These are phyloP conservation scores for Caenorhabditis uteleia DNA, from an alignment of 2,888 invertebrate species.

Conservation along the genomic window DNA sequence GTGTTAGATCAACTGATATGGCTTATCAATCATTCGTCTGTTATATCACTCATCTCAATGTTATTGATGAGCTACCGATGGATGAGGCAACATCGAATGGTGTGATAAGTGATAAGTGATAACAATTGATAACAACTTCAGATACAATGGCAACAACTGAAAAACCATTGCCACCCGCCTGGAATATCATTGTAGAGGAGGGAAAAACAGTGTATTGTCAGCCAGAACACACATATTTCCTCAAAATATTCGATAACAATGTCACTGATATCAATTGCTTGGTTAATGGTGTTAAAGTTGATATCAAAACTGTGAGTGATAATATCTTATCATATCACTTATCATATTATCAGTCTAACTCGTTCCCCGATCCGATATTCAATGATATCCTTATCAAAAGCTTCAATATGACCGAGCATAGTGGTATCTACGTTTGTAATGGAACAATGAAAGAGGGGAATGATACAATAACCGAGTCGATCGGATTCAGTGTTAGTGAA, in stretches of 20 bases:
- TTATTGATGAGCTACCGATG: conserved; percentile 19
- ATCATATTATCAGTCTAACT: conserved; percentile 19
- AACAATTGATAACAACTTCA: too few relatives aligned
- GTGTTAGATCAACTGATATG: conserved; percentile 23
- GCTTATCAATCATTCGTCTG: conserved; percentile 37
- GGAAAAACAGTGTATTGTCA: conserved; percentile 23
- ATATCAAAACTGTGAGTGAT: conserved; percentile 24
- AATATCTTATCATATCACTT: background rate
- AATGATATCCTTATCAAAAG: conserved; percentile 27
- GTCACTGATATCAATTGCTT: conserved; percentile 25
- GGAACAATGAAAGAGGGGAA: conserved; percentile 22
- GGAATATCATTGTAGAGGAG: conserved; percentile 26
- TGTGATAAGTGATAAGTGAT: background rate
- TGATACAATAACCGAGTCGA: conserved; percentile 15
- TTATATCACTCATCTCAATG: conserved; percentile 22
- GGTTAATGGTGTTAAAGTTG: conserved; percentile 23
- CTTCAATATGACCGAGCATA: conserved; percentile 32
- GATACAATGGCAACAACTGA: too few relatives aligned
- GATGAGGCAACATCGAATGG: conserved; percentile 7
- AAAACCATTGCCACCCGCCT: conserved; percentile 16
- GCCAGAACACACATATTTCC: conserved; percentile 25
- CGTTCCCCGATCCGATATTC: conserved; percentile 21
- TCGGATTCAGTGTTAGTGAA: conserved; percentile 23
- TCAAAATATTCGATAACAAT: conserved; percentile 32
- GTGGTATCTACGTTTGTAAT: conserved; percentile 31